Evolutionary conservation across 2,797 vertebrate species (phyloP).

Genomic region (Kryptopterus vitreolus): DNA sequence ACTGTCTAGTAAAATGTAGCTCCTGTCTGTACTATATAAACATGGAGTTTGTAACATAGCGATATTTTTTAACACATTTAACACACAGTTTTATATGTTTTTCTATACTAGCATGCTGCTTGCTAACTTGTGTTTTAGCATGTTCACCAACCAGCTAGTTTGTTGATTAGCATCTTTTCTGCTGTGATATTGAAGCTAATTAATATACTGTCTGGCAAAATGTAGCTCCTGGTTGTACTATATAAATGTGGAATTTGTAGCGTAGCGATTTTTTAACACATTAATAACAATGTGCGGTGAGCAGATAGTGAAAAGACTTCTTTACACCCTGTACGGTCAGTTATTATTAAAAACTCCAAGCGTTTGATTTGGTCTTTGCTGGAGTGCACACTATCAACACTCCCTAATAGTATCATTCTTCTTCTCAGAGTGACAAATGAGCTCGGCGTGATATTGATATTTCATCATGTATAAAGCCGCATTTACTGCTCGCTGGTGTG

Average conservation of each 20-base stretch:
- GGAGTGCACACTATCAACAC: slow-evolving; percentile 47
- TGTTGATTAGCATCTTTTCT: not conserved
- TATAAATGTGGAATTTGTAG: not conserved
- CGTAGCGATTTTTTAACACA: not conserved
- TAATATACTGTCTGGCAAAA: not conserved
- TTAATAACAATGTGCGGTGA: not conserved
- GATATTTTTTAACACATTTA: not conserved
- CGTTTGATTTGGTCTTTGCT: slow-evolving; percentile 10
- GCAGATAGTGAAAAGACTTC: not conserved
- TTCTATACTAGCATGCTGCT: too few species aligned
- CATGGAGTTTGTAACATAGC: not conserved
- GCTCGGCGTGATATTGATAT: slow-evolving; percentile 53
- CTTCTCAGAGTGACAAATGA: slow-evolving; percentile 45
- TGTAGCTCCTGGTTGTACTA: not conserved
- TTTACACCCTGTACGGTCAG: not conserved
- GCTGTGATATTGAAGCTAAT: not conserved
- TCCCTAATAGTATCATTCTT: slow-evolving; percentile 50
- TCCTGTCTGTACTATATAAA: not conserved
- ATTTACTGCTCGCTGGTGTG: slow-evolving; percentile 50
- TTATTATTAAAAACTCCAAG: not conserved
- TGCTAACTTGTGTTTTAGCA: not conserved
- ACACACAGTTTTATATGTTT: too few species aligned
- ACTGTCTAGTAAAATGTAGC: not conserved
- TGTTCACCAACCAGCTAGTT: not conserved
- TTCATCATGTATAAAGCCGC: slow-evolving; percentile 51